These are phyloP conservation scores for Antrozous pallidus DNA, from an alignment of 2,797 vertebrate genomes.

Conservation along the genomic window DNA sequence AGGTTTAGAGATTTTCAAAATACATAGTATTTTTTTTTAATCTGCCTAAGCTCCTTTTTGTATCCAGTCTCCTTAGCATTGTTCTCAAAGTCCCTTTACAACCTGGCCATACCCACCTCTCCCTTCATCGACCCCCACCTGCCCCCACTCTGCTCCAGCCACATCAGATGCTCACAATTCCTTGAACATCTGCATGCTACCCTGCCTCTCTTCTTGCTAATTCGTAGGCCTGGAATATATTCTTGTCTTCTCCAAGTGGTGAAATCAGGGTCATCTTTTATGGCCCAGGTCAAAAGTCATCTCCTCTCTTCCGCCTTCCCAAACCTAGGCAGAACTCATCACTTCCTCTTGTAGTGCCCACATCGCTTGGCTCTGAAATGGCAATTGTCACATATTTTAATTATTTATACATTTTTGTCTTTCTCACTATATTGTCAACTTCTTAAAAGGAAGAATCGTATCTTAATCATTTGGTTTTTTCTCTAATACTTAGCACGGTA, in stretches of 20 bases:
- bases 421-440: background rate
- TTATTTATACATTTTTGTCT: background rate
- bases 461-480: background rate
- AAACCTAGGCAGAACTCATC: background rate
- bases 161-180: background rate
- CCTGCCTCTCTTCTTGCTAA: background rate
- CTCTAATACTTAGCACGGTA: background rate
- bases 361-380: background rate
- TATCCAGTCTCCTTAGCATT: background rate
- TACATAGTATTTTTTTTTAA: background rate
- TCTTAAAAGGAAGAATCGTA: background rate
- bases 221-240: background rate
- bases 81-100: background rate
- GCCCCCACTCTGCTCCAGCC: background rate
- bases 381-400: background rate
- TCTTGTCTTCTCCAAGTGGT: background rate
- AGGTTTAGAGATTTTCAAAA: background rate
- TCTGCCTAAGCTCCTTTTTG: background rate
- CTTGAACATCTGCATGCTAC: accelerated
- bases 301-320: background rate
- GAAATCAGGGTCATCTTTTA: background rate
- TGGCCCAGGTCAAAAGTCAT: background rate
- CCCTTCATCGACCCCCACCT: accelerated
- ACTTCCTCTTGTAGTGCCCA: background rate
- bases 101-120: too few species aligned